Conservation (phyloP, 2,888 invertebrate genomes). For the Hydrotaea cyrtoneurina region DNA sequence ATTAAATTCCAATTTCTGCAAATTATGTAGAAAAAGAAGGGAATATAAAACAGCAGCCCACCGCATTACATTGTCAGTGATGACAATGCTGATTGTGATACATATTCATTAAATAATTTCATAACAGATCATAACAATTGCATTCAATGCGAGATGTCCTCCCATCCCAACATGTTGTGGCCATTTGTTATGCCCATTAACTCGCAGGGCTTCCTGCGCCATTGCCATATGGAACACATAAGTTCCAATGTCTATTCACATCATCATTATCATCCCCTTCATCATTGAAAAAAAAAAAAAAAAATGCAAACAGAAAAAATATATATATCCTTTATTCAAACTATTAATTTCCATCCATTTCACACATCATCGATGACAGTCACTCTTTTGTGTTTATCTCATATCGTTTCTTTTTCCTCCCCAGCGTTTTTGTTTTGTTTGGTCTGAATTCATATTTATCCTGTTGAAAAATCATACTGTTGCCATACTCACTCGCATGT, state of each 20-base stretch:
- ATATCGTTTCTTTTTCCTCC: not conserved
- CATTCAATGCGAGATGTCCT: not conserved
- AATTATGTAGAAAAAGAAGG: too few relatives aligned
- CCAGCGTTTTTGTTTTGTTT: not conserved
- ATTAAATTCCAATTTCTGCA: too few relatives aligned
- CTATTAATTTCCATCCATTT: conserved; percentile 35
- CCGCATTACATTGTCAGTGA: not conserved
- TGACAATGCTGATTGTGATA: not conserved
- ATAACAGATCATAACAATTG: not conserved
- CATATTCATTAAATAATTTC: not conserved
- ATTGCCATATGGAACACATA: too few relatives aligned
- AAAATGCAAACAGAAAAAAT: too few relatives aligned
- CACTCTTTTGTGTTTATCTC: not conserved
- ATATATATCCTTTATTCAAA: not conserved
- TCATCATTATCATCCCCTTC: too few relatives aligned
- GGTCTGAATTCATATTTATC: not conserved
- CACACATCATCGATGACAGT: conserved; percentile 37
- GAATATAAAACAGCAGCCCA: too few relatives aligned
- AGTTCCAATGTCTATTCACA: too few relatives aligned
- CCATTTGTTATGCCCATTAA: not conserved
- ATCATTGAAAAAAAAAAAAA: too few relatives aligned
- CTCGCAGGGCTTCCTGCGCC: too few relatives aligned
- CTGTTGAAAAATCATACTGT: not conserved
- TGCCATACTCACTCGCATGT: not conserved
- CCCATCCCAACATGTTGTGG: not conserved